These are phyloP conservation scores for Galeopterus variegatus DNA, from an alignment of 2,113 vertebrate genomes.

Conservation along the genomic window DNA sequence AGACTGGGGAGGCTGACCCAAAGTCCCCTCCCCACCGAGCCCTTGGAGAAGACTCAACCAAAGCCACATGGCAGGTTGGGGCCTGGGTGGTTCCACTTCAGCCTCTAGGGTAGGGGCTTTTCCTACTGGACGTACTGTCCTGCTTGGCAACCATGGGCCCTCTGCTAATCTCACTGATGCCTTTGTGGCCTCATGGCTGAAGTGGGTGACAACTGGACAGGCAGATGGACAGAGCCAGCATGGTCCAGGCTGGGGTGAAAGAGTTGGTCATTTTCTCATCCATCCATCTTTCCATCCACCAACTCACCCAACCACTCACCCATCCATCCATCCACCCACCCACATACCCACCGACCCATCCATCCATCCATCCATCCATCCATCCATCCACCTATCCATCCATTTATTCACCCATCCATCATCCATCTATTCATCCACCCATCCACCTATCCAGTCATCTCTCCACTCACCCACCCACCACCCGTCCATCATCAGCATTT, in stretches of 20 bases:
- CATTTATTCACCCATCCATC: accelerated
- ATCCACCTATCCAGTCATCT: accelerated
- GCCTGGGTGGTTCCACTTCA: background rate
- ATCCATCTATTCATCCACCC: too few species aligned
- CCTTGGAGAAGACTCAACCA: background rate
- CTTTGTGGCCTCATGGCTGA: background rate
- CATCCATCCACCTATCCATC: background rate
- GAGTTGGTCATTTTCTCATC: background rate
- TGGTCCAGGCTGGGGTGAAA: background rate
- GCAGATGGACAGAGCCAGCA: background rate
- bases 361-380: too few species aligned
- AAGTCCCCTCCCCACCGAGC: too few species aligned
- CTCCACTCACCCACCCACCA: accelerated
- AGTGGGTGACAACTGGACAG: background rate
- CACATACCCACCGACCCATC: accelerated
- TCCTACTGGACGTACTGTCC: background rate
- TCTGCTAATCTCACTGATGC: background rate
- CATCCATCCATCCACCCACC: too few species aligned
- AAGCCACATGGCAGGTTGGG: too few species aligned
- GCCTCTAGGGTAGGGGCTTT: background rate
- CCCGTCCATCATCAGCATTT: background rate
- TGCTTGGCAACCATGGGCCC: background rate
- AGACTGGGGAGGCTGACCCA: too few species aligned
- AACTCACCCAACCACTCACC: background rate
- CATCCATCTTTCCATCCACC: accelerated